phyloP scores from a whole-genome alignment of 35 echinoderm and acorn worm species.

The Lytechinus pictus region DNA sequence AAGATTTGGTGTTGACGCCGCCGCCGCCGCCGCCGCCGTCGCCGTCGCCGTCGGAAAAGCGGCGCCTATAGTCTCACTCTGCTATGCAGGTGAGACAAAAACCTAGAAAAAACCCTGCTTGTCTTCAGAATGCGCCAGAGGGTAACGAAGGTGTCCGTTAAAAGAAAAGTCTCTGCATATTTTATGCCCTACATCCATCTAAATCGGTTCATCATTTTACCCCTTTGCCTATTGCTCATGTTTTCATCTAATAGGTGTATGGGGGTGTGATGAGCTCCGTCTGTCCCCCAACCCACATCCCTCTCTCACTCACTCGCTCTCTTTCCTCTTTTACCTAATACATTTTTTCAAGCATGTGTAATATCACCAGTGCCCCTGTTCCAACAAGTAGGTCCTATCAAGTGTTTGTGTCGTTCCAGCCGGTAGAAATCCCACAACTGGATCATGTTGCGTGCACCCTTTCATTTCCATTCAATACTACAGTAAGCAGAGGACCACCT shows the following conservation, averaged over 20 bases:
- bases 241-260: neutral
- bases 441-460: neutral
- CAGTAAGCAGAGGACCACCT: neutral
- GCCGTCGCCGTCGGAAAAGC: no score
- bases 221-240: neutral
- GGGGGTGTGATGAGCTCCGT: no score
- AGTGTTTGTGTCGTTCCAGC: slow-evolving; percentile 1
- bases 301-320: neutral
- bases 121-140: neutral
- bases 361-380: neutral
- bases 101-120: neutral
- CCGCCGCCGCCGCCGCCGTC: no score
- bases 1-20: no score
- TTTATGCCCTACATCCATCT: neutral
- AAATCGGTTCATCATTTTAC: neutral
- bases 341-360: no score
- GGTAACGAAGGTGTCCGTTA: neutral
- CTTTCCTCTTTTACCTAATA: neutral
- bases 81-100: no score
- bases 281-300: neutral
- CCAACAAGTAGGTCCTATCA: neutral
- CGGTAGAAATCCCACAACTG: neutral
- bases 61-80: no score
- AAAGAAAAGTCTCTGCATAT: no score
- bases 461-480: neutral